Percentiles rank a stretch among this genome's conserved stretches.
Conservation (phyloP, 53 echinoderm and acorn worm genomes). For the Paracentrotus lividus region DNA sequence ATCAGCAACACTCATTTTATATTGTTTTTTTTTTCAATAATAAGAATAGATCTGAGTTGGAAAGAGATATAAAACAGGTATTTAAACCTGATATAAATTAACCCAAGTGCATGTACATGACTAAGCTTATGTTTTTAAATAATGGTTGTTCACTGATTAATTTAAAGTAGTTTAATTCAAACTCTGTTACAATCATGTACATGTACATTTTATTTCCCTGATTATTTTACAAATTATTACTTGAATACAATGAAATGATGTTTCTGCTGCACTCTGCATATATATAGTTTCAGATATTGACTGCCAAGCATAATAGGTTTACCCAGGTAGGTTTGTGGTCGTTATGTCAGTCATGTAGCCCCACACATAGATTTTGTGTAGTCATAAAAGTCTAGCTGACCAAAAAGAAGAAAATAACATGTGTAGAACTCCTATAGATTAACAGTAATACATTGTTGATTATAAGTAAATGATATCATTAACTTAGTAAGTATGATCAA, state of each 20-base stretch:
- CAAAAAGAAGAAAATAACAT: background rate
- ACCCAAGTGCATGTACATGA: too few species aligned
- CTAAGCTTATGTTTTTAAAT: too few species aligned
- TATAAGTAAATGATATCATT: background rate
- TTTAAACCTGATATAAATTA: too few species aligned
- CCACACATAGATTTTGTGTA: conserved; percentile 65
- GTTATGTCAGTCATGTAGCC: conserved; percentile 51
- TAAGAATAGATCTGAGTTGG: too few species aligned
- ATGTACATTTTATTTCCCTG: background rate
- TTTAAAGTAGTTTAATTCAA: too few species aligned
- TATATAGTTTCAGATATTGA: conserved; percentile 72
- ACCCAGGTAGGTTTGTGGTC: conserved; percentile 52
- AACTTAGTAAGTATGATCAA: background rate
- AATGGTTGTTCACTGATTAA: background rate
- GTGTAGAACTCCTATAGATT: background rate
- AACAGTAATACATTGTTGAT: background rate
- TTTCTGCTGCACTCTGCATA: conserved; percentile 56
- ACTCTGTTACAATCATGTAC: background rate
- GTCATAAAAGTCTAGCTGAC: background rate
- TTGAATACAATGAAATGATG: background rate
- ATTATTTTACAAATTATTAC: background rate
- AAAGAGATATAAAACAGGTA: too few species aligned
- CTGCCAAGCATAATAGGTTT: conserved; percentile 62
- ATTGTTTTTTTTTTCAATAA: too few species aligned
- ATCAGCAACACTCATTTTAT: too few species aligned